Evolutionary conservation across 2,113 vertebrate genomes (phyloP).

Genomic region (Suricata suricatta): DNA sequence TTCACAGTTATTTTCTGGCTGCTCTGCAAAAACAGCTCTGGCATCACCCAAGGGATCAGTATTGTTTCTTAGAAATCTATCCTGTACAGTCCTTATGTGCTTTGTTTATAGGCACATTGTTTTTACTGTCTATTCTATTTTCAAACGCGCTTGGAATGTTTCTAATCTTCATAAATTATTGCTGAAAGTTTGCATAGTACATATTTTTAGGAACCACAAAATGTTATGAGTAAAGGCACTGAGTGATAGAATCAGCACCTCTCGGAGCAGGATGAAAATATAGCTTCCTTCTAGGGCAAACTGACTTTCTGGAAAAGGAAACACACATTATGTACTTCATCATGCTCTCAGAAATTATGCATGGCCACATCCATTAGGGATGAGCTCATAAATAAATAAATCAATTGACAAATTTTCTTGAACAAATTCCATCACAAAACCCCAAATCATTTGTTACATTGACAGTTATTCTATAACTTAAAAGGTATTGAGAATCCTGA

Average conservation of each 20-base stretch:
- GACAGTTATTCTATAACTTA: neutral
- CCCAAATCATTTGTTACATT: neutral
- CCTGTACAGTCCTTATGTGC: neutral
- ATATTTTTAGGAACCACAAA: slow-evolving; percentile 62
- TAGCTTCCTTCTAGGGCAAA: neutral
- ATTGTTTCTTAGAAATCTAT: neutral
- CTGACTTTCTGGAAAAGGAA: neutral
- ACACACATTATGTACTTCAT: neutral
- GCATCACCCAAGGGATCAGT: slow-evolving; percentile 43
- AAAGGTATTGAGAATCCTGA: neutral
- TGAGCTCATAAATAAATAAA: neutral
- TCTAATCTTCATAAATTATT: slow-evolving; percentile 64
- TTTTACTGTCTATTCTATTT: slow-evolving; percentile 41
- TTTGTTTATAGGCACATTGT: slow-evolving; percentile 45
- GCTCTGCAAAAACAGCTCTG: slow-evolving; percentile 54
- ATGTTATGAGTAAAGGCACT: slow-evolving; percentile 21
- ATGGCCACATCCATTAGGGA: neutral
- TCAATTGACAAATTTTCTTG: slow-evolving; percentile 24
- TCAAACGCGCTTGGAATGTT: slow-evolving; percentile 54
- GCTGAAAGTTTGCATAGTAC: slow-evolving; percentile 40
- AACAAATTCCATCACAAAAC: neutral
- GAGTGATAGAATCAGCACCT: neutral
- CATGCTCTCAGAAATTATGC: neutral
- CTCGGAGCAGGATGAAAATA: slow-evolving; percentile 25
- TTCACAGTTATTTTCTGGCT: slow-evolving; percentile 65